Conservation (phyloP, 2,113 vertebrate species). For the Tenrec ecaudatus region DNA sequence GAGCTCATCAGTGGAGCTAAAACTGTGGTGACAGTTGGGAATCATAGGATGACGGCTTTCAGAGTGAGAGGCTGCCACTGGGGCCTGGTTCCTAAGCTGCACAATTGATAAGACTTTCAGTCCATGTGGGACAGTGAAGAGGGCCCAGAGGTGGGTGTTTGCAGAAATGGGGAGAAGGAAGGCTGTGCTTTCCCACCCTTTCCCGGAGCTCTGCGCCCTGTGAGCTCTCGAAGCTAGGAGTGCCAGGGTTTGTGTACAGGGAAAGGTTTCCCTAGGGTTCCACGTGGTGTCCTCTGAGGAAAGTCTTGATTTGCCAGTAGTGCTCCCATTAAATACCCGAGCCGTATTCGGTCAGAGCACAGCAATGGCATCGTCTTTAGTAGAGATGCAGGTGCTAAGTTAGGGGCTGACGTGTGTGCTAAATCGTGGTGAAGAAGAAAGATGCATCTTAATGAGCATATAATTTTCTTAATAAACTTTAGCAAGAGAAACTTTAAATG, state of each 20-base stretch:
- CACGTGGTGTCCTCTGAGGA: background rate
- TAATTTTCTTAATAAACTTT: constrained; percentile 52
- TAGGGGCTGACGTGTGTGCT: background rate
- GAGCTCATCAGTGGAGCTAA: constrained; percentile 2
- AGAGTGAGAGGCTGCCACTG: background rate
- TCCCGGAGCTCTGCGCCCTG: fast-evolving
- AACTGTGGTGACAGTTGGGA: background rate
- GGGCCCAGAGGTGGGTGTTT: fast-evolving
- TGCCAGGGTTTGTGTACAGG: background rate
- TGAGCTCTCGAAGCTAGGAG: background rate
- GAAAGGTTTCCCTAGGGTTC: background rate
- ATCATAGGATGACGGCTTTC: background rate
- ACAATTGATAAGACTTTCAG: background rate
- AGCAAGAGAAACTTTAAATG: constrained; percentile 49
- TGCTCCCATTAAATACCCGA: constrained; percentile 10
- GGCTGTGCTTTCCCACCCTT: background rate
- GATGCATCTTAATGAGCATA: background rate
- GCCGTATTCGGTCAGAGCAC: background rate
- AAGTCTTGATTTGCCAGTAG: constrained; percentile 11
- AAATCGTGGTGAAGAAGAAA: constrained; percentile 26
- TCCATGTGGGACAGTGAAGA: background rate
- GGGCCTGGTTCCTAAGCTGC: background rate
- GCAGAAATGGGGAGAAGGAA: background rate
- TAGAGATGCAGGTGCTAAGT: background rate
- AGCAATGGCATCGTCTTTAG: background rate